These are phyloP conservation scores for Pterocles burchelli DNA, from an alignment of 2,113 vertebrate genomes.

Conservation along the genomic window DNA sequence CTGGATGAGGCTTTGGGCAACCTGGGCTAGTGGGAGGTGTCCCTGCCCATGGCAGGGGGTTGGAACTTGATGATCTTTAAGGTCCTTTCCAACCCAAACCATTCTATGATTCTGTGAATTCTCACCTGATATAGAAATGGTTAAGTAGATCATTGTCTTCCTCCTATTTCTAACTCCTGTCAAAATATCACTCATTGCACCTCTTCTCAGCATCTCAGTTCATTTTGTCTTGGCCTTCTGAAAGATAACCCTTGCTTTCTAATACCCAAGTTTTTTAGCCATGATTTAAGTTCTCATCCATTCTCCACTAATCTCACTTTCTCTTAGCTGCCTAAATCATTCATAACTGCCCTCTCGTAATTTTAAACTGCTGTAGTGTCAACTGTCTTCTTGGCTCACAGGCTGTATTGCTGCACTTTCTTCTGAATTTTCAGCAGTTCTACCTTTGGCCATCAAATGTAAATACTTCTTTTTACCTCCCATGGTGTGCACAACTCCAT, in stretches of 20 bases:
- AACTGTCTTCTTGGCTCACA: neutral
- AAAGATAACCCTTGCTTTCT: neutral
- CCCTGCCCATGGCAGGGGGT: no score
- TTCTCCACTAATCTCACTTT: neutral
- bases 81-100: no score
- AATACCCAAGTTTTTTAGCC: neutral
- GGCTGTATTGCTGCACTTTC: neutral
- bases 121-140: neutral
- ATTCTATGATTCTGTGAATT: neutral
- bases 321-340: neutral
- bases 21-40: no score
- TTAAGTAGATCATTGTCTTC: neutral
- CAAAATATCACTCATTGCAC: neutral
- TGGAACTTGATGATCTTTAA: no score
- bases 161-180: neutral
- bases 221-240: neutral
- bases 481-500: neutral
- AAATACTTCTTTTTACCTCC: neutral
- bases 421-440: neutral
- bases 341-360: neutral
- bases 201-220: neutral
- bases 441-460: neutral
- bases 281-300: neutral
- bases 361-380: neutral
- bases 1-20: no score